Base-by-base conservation (phyloP, 37 sponge, comb jelly and placozoan species). In the Tethya wilhelma region DNA sequence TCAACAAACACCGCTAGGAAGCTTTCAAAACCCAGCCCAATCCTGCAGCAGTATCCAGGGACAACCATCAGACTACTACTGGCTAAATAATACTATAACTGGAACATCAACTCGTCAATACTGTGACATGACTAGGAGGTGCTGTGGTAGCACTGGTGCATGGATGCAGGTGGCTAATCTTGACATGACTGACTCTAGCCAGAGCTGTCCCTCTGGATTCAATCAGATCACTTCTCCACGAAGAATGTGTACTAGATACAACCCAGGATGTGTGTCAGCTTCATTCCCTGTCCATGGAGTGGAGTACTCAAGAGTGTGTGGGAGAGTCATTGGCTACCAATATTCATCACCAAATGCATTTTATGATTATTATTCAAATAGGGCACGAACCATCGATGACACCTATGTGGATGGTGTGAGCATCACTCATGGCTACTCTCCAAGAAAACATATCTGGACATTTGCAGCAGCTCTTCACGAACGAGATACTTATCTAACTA, bases 161-260 rank as follows among this genome's bases (percentile, higher is more conserved):
- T 83, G 84, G 84, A 74, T 46, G 68, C 62, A 75, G 33, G 53
- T 83, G n/a, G 84, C 67, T 55, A 38, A 45, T 42, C 60, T 83
- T 41, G 64, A 83, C 69, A 83, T 74, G 67, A 74, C 84, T 1
- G 75, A 83, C 19, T 30, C 75, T 0, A n/a, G 25, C 20, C 42
- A 44, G 29, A 20, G 39, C n/a, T 83, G 84, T 43, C 75, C 68
- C 4, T 6, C 44, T 31, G 67, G 67, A 31, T n/a, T n/a, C n/a
- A n/a, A n/a, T n/a, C 67, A 46, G 11, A 62, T 34, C 22, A 45
- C 38, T 0, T 59, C 73, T 0, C 73, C 63, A 25, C 37, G 63
- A 36, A 60, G 65, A 37, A 28, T 59, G n/a, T 81, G 82, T 40
- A 46, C 46, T 5, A 81, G 64, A 25, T 31, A 5, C 28, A 6